These are phyloP conservation scores for Rhincodon typus DNA, from an alignment of 2,797 vertebrate genomes.

Conservation along the genomic window DNA sequence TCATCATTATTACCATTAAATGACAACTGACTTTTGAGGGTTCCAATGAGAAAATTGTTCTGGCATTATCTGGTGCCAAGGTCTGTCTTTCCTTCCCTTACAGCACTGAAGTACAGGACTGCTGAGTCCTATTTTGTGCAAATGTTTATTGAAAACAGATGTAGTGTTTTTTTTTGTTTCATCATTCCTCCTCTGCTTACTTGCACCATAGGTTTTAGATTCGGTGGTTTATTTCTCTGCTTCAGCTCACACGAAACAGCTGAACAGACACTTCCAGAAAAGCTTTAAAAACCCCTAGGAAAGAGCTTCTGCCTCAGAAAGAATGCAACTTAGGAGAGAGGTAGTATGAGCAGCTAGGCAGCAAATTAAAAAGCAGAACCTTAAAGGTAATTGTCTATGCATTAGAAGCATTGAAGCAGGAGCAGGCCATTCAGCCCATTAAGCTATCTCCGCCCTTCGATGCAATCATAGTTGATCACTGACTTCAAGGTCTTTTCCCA, in stretches of 20 bases:
- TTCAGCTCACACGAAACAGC: slow-evolving; percentile 16
- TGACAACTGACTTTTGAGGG: neutral
- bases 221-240: neutral
- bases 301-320: no score
- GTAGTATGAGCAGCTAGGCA: no score
- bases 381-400: no score
- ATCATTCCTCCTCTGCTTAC: neutral
- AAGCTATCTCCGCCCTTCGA: no score
- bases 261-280: neutral
- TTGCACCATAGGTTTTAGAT: neutral
- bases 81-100: neutral
- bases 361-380: no score
- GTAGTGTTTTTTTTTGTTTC: neutral
- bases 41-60: neutral
- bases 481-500: no score
- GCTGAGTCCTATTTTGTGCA: neutral
- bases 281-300: no score
- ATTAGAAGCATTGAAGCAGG: no score
- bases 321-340: no score
- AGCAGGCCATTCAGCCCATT: no score
- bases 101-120: neutral
- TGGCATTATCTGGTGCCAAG: neutral
- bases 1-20: neutral
- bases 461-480: no score
- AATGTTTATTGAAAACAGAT: slow-evolving; percentile 27